Evolutionary conservation across 2,113 vertebrate species (phyloP).

Genomic region (Hassar affinis): DNA sequence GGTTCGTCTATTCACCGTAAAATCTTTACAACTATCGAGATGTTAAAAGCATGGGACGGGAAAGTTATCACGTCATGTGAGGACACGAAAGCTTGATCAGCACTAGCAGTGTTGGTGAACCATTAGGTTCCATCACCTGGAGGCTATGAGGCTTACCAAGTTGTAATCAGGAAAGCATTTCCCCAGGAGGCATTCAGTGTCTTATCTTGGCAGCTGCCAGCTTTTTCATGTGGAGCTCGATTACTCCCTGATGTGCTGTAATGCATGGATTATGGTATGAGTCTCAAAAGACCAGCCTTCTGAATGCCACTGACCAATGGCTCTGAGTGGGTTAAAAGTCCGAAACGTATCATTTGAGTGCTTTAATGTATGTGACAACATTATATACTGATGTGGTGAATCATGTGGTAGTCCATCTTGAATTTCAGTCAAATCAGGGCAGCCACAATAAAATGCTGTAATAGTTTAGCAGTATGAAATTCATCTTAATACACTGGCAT

Average conservation of each 20-base stretch:
- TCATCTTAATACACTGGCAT: not conserved
- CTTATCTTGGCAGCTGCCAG: slow-evolving; percentile 25
- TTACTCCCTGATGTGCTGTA: slow-evolving; percentile 50
- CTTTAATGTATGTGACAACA: not conserved
- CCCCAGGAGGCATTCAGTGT: slow-evolving; percentile 35
- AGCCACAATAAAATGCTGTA: not conserved
- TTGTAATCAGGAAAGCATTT: slow-evolving; percentile 42
- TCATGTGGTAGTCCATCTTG: not conserved
- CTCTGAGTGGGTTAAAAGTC: not conserved
- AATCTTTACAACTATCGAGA: not conserved
- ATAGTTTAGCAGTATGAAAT: not conserved
- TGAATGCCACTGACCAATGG: not conserved
- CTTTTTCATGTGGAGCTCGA: slow-evolving; percentile 37
- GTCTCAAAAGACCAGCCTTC: not conserved
- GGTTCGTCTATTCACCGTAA: not conserved
- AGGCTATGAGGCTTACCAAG: slow-evolving; percentile 34
- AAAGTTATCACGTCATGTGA: not conserved
- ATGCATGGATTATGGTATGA: not conserved
- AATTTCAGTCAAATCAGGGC: not conserved
- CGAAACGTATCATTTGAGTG: not conserved
- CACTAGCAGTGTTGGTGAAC: not conserved
- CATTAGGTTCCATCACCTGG: not conserved
- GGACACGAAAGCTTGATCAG: not conserved
- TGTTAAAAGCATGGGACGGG: not conserved
- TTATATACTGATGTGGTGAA: not conserved